Evolutionary conservation across 2,888 invertebrate species (phyloP).

Genomic region (Drosophila suboccidentalis): DNA sequence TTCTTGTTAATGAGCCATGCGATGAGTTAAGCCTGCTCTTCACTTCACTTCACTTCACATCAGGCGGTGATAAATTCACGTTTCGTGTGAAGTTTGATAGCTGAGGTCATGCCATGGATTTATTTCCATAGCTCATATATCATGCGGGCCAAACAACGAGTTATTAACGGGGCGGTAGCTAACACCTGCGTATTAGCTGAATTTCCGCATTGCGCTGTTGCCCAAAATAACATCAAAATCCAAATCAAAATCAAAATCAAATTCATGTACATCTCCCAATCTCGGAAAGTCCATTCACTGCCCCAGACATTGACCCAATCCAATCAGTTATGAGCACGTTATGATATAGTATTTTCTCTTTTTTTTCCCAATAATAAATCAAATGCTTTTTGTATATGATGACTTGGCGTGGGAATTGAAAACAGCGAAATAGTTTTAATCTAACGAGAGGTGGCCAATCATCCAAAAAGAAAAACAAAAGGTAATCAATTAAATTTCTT

Average conservation of each 20-base stretch:
- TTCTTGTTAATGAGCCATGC: conserved; percentile 78
- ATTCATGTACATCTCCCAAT: conserved; percentile 14
- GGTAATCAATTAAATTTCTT: conserved; percentile 79
- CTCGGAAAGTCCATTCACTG: conserved; percentile 44
- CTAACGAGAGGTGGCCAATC: conserved; percentile 62
- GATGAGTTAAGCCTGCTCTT: conserved; percentile 59
- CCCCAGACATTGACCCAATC: conserved; percentile 66
- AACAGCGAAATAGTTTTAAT: conserved; percentile 73
- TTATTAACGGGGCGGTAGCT: conserved; percentile 74
- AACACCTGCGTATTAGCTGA: conserved; percentile 75
- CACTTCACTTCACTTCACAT: conserved; percentile 8
- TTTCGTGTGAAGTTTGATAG: conserved; percentile 80
- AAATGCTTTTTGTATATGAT: conserved; percentile 55
- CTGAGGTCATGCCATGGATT: conserved; percentile 78
- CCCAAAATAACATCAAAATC: conserved; percentile 7
- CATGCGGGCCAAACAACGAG: conserved; percentile 62
- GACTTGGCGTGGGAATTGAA: conserved; percentile 77
- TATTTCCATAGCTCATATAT: conserved; percentile 78
- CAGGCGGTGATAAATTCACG: conserved; percentile 59
- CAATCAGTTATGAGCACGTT: conserved; percentile 60
- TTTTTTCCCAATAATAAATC: conserved; percentile 57
- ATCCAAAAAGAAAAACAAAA: conserved; percentile 60
- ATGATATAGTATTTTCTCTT: conserved; percentile 67
- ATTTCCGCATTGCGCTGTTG: conserved; percentile 71
- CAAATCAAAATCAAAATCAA: conserved; percentile 19